phyloP scores from a whole-genome alignment of 1,140 invertebrate genomes.

The Trachymyrmex cornetzi region DNA sequence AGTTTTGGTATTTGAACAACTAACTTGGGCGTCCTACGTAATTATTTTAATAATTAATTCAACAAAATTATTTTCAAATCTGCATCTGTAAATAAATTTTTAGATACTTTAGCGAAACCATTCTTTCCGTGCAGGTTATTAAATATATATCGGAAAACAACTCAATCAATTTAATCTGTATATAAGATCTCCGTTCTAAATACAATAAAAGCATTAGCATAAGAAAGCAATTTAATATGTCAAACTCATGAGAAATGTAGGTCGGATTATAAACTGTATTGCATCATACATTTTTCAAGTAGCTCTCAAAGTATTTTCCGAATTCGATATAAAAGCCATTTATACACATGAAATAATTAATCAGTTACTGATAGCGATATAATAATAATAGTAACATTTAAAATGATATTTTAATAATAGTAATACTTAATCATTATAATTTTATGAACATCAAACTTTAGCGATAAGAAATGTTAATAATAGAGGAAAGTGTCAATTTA shows the following conservation, averaged over 20 bases:
- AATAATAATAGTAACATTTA: no score
- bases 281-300: neutral
- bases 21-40: no score
- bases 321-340: neutral
- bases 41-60: no score
- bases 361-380: neutral
- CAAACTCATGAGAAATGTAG: neutral
- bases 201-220: neutral
- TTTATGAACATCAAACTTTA: conserved; percentile 14
- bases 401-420: no score
- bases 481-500: neutral
- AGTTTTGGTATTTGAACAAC: no score
- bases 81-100: no score
- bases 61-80: no score
- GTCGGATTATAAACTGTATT: neutral
- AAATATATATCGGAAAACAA: neutral
- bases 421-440: neutral
- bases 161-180: neutral
- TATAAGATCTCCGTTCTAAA: neutral
- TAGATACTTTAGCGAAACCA: no score
- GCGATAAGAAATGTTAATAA: neutral
- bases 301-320: neutral
- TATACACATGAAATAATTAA: conserved; percentile 12
- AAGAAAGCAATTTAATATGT: neutral
- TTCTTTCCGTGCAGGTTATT: no score